Evolutionary conservation across 2,113 vertebrate species (phyloP).

Genomic region (Alaudala cheleensis): DNA sequence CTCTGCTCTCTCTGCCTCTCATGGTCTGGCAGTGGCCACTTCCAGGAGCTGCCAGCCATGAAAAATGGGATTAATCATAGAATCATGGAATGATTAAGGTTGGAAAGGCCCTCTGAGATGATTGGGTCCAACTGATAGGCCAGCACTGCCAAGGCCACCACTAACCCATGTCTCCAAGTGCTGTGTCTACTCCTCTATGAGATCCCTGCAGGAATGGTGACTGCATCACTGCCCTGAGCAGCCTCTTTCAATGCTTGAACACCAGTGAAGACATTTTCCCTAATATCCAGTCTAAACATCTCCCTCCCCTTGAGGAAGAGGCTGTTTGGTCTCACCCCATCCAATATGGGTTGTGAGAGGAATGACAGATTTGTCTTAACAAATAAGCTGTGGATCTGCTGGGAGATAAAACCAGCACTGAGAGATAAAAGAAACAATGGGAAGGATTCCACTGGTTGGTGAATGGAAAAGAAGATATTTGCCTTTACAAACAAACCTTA

Average conservation of each 20-base stretch:
- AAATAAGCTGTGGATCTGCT: too few species aligned
- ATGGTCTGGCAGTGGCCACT: accelerated
- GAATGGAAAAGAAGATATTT: too few species aligned
- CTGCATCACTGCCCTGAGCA: neutral
- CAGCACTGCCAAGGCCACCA: neutral
- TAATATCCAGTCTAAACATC: neutral
- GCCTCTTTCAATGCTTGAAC: neutral
- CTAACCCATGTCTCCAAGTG: neutral
- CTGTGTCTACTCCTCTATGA: neutral
- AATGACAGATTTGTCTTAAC: too few species aligned
- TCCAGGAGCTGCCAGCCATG: neutral
- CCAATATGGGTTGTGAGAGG: neutral
- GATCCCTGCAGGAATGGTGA: neutral
- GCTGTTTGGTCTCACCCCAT: neutral
- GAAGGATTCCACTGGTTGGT: too few species aligned
- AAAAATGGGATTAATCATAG: neutral
- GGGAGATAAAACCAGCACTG: too few species aligned
- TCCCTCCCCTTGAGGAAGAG: accelerated
- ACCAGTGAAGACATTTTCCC: neutral
- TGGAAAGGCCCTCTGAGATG: neutral
- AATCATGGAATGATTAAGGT: neutral
- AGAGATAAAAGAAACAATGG: too few species aligned
- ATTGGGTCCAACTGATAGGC: neutral
- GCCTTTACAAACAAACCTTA: too few species aligned
- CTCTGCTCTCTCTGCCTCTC: neutral